Percentiles rank a stretch among this genome's conserved stretches.
These are phyloP conservation scores for Cataglyphis altisquamis DNA, from an alignment of 2,888 invertebrate genomes.

Conservation along the genomic window DNA sequence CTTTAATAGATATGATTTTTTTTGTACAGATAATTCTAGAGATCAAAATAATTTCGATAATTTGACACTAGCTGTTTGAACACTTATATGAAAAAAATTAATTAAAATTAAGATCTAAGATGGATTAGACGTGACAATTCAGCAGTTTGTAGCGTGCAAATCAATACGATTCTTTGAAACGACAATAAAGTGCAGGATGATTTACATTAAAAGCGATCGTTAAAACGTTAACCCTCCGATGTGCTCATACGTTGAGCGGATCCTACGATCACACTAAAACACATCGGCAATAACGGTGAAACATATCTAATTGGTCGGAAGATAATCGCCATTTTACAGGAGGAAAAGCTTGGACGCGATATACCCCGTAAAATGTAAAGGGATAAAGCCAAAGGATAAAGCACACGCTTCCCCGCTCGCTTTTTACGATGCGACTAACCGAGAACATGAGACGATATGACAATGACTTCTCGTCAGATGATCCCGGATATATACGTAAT, in stretches of 20 bases:
- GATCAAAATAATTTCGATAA: background rate
- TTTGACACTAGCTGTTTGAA: background rate
- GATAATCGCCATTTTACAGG: constrained; percentile 34
- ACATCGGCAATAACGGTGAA: constrained; percentile 44
- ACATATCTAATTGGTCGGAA: constrained; percentile 54
- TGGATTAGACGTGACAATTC: background rate
- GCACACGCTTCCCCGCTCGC: constrained; percentile 9
- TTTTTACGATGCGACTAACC: constrained; percentile 50
- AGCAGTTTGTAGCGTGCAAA: constrained; percentile 21
- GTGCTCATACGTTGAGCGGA: constrained; percentile 2
- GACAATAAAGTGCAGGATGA: constrained; percentile 35
- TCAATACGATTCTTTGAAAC: background rate
- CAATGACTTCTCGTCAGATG: constrained; percentile 13
- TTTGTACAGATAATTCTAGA: background rate
- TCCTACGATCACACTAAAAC: constrained; percentile 37
- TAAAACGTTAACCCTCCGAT: constrained; percentile 55
- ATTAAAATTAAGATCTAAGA: background rate
- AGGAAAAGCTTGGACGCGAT: constrained; percentile 16
- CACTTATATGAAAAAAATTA: background rate
- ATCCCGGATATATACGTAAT: constrained; percentile 25
- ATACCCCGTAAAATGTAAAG: constrained; percentile 43
- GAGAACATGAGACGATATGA: constrained; percentile 21
- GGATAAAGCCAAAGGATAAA: background rate
- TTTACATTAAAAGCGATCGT: constrained; percentile 69
- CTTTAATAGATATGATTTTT: no score